Evolutionary conservation across 30 jellyfish, hydroid and myxozoan genomes (phyloP).

Genomic region (Clytia hemisphaerica): DNA sequence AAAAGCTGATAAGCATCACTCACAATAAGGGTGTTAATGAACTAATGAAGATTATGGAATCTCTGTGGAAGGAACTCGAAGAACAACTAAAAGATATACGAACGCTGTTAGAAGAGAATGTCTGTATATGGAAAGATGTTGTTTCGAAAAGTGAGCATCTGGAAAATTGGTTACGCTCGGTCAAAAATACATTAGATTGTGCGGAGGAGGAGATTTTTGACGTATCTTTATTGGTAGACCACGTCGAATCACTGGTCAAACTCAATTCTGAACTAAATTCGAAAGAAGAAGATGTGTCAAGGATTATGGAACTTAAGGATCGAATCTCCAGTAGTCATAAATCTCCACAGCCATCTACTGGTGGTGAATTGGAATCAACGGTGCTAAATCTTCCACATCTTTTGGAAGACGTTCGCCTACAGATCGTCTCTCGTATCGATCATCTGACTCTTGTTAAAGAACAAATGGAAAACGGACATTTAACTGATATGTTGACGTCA

Average conservation of each 20-base stretch:
- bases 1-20: slow-evolving; percentile 25
- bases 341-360: too few species aligned
- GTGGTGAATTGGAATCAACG: too few species aligned
- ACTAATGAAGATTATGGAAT: background rate
- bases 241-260: background rate
- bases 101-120: slow-evolving; percentile 30
- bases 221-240: background rate
- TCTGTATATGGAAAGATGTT: slow-evolving; percentile 53
- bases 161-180: slow-evolving; percentile 28
- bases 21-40: slow-evolving; percentile 6
- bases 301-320: too few species aligned
- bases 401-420: too few species aligned
- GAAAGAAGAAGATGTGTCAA: too few species aligned
- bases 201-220: background rate
- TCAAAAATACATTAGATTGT: background rate
- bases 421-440: too few species aligned
- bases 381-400: too few species aligned
- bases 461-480: too few species aligned
- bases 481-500: too few species aligned
- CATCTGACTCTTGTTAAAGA: too few species aligned
- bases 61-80: slow-evolving; percentile 40
- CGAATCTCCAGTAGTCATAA: too few species aligned
- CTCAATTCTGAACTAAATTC: too few species aligned
- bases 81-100: slow-evolving; percentile 37
- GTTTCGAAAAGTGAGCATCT: slow-evolving; percentile 16